A percentile compares a stretch with the other conserved stretches of the same genome.
These are phyloP conservation scores for Rutilus rutilus DNA, from an alignment of 2,113 vertebrate genomes.

Conservation along the genomic window DNA sequence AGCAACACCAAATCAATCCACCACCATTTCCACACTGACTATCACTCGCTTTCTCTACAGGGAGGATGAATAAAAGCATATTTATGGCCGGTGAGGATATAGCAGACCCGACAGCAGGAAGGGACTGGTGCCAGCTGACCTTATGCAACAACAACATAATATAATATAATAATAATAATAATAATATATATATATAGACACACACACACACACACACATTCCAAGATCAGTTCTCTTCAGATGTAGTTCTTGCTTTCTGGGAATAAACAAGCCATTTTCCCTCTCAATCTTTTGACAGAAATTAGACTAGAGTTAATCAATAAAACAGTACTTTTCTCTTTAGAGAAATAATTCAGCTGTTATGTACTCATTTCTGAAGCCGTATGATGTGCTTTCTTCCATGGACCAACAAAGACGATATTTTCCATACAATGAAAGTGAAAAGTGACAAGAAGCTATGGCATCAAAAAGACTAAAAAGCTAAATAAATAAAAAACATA, in stretches of 20 bases:
- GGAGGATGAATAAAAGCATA: slow-evolving; percentile 36
- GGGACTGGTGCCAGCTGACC: slow-evolving; percentile 30
- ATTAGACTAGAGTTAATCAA: slow-evolving; percentile 10
- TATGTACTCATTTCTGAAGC: neutral
- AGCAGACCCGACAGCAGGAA: slow-evolving; percentile 1
- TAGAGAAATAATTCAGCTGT: neutral
- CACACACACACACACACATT: slow-evolving; percentile 30
- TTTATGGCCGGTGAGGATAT: slow-evolving; percentile 26
- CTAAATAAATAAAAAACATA: neutral
- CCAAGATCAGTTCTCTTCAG: neutral
- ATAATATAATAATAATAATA: neutral
- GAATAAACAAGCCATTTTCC: neutral
- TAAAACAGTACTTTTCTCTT: neutral
- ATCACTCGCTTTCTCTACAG: neutral
- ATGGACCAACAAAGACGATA: neutral
- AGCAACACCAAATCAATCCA: neutral
- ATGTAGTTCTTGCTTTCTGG: neutral
- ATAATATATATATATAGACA: neutral
- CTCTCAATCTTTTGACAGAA: neutral
- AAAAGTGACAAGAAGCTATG: neutral
- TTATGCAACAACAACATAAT: slow-evolving; percentile 16
- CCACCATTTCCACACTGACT: neutral
- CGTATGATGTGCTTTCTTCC: neutral
- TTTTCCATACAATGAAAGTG: no score
- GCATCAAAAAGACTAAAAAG: neutral